Base-by-base conservation (phyloP, 2,113 vertebrate species). In the Leptodactylus fuscus region DNA sequence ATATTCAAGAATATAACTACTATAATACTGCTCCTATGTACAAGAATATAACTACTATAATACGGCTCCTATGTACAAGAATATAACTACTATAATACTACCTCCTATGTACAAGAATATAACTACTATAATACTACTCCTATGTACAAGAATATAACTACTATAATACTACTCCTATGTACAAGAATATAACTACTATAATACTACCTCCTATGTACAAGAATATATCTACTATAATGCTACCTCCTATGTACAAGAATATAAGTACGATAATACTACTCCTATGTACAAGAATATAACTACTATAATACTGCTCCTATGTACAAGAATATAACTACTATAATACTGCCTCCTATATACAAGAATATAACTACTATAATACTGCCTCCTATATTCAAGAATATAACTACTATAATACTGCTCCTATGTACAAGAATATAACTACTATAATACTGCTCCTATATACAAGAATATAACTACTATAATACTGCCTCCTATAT, bases 91-190 rank as follows among this genome's bases (percentile, higher is more conserved):
- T 55, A 55, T 55, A 55, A 55, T n/a, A 55, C 51, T 55, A 20
- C n/a, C 55, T 5, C 55, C 55, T 58, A 58, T 58, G 11, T 58
- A 58, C 55, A 58, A 24, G 55, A 58, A 58, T 58, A 58, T 58
- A 58, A 58, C 55, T 58, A 58, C 55, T 58, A 58, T 58, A 58
- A 58, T 58, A 58, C 55, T 58, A n/a, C n/a, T n/a, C n/a, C n/a
- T n/a, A n/a, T n/a, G n/a, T n/a, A n/a, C n/a, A n/a, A n/a, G n/a
- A n/a, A n/a, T n/a, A n/a, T n/a, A n/a, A n/a, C n/a, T n/a, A n/a
- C 22, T 58, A 24, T 58, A 58, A 58, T 58, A 58, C 53, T 58
- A n/a, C 53, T 24, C 53, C 53, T 58, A 58, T 58, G 10, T n/a
- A n/a, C n/a, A n/a, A n/a, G n/a, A n/a, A n/a, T n/a, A n/a, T n/a